These are phyloP conservation scores for Aphelenchoides fujianensis DNA, from an alignment of 1,140 invertebrate genomes.

Conservation along the genomic window DNA sequence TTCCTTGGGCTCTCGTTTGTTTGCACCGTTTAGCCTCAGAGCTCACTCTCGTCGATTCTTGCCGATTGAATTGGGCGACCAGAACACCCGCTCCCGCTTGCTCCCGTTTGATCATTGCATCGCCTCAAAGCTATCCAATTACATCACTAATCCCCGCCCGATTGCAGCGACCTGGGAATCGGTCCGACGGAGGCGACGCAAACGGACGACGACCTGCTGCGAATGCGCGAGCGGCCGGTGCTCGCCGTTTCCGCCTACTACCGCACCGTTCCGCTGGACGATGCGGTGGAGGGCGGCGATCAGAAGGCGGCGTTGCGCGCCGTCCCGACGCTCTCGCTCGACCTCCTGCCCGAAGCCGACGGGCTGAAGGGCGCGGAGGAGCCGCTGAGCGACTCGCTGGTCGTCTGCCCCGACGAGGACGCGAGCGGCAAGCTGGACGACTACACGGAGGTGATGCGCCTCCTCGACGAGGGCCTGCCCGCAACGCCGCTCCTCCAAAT, in stretches of 20 bases:
- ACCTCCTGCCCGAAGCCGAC: background rate
- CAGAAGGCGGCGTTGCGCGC: background rate
- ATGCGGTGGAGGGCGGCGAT: background rate
- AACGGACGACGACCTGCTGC: background rate
- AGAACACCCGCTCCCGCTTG: too few species aligned
- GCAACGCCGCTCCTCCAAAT: constrained; percentile 3
- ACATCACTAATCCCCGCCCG: too few species aligned
- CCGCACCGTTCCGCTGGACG: constrained; percentile 11
- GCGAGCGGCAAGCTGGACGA: constrained; percentile 3
- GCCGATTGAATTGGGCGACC: too few species aligned
- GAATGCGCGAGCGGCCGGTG: background rate
- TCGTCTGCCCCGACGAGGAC: constrained; percentile 1
- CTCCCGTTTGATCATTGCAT: too few species aligned
- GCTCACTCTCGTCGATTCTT: too few species aligned
- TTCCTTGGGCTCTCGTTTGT: too few species aligned
- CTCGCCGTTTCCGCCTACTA: constrained; percentile 10
- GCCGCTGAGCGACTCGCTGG: background rate
- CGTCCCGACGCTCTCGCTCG: background rate
- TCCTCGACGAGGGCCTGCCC: constrained; percentile 15
- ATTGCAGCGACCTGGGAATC: background rate
- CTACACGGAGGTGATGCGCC: constrained; percentile 13
- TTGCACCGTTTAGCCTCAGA: too few species aligned
- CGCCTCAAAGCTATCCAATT: too few species aligned
- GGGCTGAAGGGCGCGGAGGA: background rate
- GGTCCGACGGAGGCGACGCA: background rate